These are phyloP conservation scores for Cinara cedri DNA, from an alignment of 2,888 invertebrate species.

Conservation along the genomic window DNA sequence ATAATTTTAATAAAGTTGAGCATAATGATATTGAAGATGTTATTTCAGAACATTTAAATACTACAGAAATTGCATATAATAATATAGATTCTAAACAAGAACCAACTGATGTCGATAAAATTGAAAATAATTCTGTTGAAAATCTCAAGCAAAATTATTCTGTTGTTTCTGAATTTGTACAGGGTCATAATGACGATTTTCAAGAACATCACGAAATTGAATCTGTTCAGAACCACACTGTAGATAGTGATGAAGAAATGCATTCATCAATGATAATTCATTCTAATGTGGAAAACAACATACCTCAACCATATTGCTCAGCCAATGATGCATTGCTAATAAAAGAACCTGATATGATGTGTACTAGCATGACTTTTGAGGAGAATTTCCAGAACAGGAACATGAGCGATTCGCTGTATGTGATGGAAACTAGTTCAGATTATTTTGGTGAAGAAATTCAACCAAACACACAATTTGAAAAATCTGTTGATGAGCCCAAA, in stretches of 20 bases:
- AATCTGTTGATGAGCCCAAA: slow-evolving; percentile 11
- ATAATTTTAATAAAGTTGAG: neutral
- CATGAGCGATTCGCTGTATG: slow-evolving; percentile 52
- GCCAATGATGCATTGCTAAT: slow-evolving; percentile 6
- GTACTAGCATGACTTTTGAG: slow-evolving; percentile 51
- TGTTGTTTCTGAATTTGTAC: neutral
- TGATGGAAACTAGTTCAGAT: slow-evolving; percentile 53
- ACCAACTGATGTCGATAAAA: neutral
- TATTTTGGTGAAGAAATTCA: slow-evolving; percentile 48
- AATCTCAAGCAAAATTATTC: neutral
- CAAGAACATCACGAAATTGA: slow-evolving; percentile 1
- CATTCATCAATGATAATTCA: slow-evolving; percentile 55
- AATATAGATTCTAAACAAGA: slow-evolving; percentile 9
- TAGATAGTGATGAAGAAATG: slow-evolving; percentile 54
- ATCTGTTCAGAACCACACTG: slow-evolving; percentile 21
- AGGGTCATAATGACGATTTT: neutral
- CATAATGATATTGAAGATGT: neutral
- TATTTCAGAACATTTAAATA: neutral
- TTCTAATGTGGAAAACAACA: slow-evolving; percentile 49
- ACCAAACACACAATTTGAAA: slow-evolving; percentile 4
- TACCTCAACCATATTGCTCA: slow-evolving; percentile 47
- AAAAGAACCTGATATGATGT: slow-evolving; percentile 45
- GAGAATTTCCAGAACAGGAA: slow-evolving; percentile 54
- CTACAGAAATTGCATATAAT: neutral
- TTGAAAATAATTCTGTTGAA: neutral